These are phyloP conservation scores for Himalopsyche phryganea DNA, from an alignment of 1,140 invertebrate genomes.

Conservation along the genomic window DNA sequence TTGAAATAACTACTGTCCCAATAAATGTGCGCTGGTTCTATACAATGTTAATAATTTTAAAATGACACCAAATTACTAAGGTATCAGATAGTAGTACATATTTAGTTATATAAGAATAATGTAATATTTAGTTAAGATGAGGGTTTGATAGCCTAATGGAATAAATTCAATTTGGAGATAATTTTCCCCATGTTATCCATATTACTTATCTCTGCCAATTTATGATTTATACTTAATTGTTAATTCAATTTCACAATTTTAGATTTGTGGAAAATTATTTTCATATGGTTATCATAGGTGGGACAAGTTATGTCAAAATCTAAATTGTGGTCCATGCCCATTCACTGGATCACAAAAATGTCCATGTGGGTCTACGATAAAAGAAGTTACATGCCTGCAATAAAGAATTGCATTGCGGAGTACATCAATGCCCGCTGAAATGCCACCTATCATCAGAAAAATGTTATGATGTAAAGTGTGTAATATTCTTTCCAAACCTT, in stretches of 20 bases:
- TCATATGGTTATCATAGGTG: slow-evolving; percentile 80
- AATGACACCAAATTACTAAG: no score
- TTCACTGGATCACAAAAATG: slow-evolving; percentile 64
- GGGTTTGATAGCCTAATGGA: no score
- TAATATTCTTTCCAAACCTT: neutral
- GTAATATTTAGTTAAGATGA: no score
- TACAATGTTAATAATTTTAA: no score
- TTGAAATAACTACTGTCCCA: no score
- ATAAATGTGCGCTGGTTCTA: no score
- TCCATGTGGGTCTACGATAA: slow-evolving; percentile 74
- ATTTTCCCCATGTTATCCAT: no score
- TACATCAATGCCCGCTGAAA: slow-evolving; percentile 75
- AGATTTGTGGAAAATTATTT: slow-evolving; percentile 68
- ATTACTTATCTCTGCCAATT: no score
- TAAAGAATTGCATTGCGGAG: slow-evolving; percentile 75
- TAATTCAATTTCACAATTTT: slow-evolving; percentile 34
- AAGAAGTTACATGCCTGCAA: slow-evolving; percentile 74
- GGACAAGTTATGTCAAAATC: slow-evolving; percentile 71
- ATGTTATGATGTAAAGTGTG: slow-evolving; percentile 65
- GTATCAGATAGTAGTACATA: no score
- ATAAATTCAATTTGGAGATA: neutral
- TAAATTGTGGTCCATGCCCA: slow-evolving; percentile 68
- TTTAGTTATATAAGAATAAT: no score
- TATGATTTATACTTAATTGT: slow-evolving; percentile 4
- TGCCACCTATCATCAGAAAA: slow-evolving; percentile 80